Conservation (phyloP, 2,888 invertebrate species). For the Tetragonisca angustula region DNA sequence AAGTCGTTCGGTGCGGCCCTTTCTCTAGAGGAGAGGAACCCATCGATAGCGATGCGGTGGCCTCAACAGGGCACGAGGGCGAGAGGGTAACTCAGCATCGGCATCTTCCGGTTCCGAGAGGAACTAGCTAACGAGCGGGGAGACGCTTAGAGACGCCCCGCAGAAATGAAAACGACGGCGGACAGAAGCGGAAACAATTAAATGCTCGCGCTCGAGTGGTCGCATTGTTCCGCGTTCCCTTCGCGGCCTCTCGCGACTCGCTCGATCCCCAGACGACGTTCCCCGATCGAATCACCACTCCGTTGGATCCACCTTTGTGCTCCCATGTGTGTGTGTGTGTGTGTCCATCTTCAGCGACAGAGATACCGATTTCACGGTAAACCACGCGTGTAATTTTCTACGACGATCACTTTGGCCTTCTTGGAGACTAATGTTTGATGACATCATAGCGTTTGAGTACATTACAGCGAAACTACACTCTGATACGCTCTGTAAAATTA, state of each 20-base stretch:
- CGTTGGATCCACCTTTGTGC: conserved; percentile 47
- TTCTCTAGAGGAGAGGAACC: not conserved
- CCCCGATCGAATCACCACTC: conserved; percentile 50
- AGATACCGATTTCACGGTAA: too few species aligned
- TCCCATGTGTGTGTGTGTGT: not conserved
- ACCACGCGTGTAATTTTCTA: too few species aligned
- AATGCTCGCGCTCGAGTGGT: conserved; percentile 73
- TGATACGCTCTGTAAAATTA: too few species aligned
- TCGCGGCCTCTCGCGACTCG: conserved; percentile 62
- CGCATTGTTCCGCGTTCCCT: conserved; percentile 67
- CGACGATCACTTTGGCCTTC: too few species aligned
- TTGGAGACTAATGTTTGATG: too few species aligned
- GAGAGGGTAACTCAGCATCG: conserved; percentile 70
- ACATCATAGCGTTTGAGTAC: too few species aligned
- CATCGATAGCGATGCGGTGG: not conserved
- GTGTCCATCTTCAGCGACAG: not conserved
- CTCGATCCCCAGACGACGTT: conserved; percentile 39
- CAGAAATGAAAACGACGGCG: conserved; percentile 72
- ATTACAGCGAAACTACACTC: too few species aligned
- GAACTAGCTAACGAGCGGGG: conserved; percentile 80
- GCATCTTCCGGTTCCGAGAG: conserved; percentile 78
- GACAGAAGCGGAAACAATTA: conserved; percentile 75
- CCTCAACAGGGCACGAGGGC: conserved; percentile 10
- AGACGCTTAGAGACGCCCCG: conserved; percentile 70
- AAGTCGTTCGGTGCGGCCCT: conserved; percentile 48